These are phyloP conservation scores for Beris morrisii DNA, from an alignment of 2,888 invertebrate genomes.

Conservation along the genomic window DNA sequence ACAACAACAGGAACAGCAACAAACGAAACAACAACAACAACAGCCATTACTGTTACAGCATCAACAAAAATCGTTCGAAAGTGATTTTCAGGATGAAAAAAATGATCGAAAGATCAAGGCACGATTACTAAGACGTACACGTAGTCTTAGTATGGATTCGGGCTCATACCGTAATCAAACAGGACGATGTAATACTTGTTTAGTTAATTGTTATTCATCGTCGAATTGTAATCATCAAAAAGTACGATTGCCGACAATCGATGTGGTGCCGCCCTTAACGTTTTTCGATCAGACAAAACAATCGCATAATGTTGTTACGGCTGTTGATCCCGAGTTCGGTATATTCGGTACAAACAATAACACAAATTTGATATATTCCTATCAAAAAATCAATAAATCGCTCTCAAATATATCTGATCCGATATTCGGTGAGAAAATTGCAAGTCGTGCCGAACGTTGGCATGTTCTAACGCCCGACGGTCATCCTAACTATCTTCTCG, in stretches of 20 bases:
- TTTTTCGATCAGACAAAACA: constrained; percentile 12
- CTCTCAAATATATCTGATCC: constrained; percentile 44
- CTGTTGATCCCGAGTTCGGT: constrained; percentile 9
- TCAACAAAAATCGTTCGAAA: constrained; percentile 42
- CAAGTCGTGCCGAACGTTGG: constrained; percentile 26
- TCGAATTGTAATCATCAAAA: constrained; percentile 46
- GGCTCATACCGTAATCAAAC: constrained; percentile 46
- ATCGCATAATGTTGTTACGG: constrained; percentile 1
- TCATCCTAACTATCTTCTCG: constrained; percentile 10
- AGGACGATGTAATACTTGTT: constrained; percentile 54
- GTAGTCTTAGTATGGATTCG: constrained; percentile 55
- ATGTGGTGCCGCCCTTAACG: constrained; percentile 7
- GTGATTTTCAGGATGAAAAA: constrained; percentile 38
- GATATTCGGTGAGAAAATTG: constrained; percentile 41
- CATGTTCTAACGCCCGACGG: constrained; percentile 27
- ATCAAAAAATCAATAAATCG: constrained; percentile 44
- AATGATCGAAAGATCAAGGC: constrained; percentile 42
- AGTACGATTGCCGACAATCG: constrained; percentile 44
- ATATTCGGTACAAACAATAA: constrained; percentile 30
- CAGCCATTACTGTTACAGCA: constrained; percentile 4
- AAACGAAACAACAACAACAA: background rate
- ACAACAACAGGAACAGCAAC: constrained; percentile 3
- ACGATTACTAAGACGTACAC: constrained; percentile 49
- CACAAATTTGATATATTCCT: constrained; percentile 37
- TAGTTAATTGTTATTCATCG: constrained; percentile 55